Conservation (phyloP, 2,888 invertebrate genomes). For the Agrotis segetum region DNA sequence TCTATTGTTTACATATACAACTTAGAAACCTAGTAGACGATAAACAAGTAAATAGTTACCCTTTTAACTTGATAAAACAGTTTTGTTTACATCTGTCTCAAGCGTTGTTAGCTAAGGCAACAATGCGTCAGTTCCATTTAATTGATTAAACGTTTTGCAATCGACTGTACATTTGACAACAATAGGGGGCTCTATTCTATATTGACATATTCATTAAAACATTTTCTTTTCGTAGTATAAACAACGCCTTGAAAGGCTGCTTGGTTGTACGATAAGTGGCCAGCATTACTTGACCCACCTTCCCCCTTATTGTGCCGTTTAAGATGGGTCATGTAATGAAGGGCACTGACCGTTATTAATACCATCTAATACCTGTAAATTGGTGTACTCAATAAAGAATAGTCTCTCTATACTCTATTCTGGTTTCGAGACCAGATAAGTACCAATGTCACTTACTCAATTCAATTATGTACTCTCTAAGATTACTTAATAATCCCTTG, state of each 20-base stretch:
- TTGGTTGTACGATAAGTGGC: not conserved
- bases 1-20: not conserved
- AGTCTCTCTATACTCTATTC: no score
- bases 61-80: constrained; percentile 36
- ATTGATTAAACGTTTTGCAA: constrained; percentile 56
- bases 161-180: constrained; percentile 39
- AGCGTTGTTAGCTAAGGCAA: constrained; percentile 31
- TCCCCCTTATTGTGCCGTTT: no score
- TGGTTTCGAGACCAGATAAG: no score
- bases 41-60: constrained; percentile 39
- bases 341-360: no score
- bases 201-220: constrained; percentile 17
- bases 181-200: constrained; percentile 19
- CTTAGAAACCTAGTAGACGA: constrained; percentile 7
- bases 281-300: no score
- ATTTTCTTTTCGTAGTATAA: not conserved
- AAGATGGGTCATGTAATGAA: not conserved
- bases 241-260: not conserved
- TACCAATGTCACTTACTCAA: no score
- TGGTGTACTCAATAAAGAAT: no score
- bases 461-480: no score
- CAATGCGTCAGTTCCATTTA: constrained; percentile 34
- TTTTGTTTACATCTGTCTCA: constrained; percentile 42
- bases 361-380: no score
- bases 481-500: no score